These are phyloP conservation scores for Scomber japonicus DNA, from an alignment of 2,113 vertebrate genomes.

Conservation along the genomic window DNA sequence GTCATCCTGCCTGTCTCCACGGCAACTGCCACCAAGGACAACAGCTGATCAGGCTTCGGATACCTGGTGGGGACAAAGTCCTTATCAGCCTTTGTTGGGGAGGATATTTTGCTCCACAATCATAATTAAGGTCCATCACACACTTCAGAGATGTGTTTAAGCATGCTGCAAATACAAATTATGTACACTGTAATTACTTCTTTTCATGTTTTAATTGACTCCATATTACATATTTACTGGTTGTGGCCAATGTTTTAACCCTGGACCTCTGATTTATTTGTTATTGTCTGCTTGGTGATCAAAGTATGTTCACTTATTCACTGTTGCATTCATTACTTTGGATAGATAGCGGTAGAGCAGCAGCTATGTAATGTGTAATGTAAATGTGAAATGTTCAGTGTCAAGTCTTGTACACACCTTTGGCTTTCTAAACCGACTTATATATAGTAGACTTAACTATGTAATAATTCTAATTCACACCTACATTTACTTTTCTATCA, in stretches of 20 bases:
- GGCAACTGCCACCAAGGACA: conserved; percentile 83
- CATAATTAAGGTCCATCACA: background rate
- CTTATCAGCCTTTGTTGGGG: conserved; percentile 8
- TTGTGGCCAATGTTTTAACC: background rate
- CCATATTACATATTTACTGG: background rate
- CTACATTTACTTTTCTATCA: no score
- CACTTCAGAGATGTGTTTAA: background rate
- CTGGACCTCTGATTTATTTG: background rate
- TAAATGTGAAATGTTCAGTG: background rate
- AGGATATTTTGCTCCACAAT: background rate
- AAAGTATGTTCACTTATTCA: background rate
- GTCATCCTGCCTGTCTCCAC: conserved; percentile 89
- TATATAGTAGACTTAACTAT: background rate
- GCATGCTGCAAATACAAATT: background rate
- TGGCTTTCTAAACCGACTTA: background rate
- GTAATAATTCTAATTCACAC: background rate
- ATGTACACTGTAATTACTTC: conserved; percentile 25
- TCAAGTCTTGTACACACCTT: background rate
- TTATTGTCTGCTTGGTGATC: conserved; percentile 17
- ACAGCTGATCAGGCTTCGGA: conserved; percentile 82
- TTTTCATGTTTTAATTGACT: conserved; percentile 29
- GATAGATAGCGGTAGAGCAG: background rate
- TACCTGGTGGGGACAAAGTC: conserved; percentile 76
- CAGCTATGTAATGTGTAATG: background rate
- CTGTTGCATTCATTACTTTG: background rate